Percentiles rank a stretch among this genome's conserved stretches.
phyloP scores from a whole-genome alignment of 2,888 invertebrate genomes.

The Drosophila pegasa region DNA sequence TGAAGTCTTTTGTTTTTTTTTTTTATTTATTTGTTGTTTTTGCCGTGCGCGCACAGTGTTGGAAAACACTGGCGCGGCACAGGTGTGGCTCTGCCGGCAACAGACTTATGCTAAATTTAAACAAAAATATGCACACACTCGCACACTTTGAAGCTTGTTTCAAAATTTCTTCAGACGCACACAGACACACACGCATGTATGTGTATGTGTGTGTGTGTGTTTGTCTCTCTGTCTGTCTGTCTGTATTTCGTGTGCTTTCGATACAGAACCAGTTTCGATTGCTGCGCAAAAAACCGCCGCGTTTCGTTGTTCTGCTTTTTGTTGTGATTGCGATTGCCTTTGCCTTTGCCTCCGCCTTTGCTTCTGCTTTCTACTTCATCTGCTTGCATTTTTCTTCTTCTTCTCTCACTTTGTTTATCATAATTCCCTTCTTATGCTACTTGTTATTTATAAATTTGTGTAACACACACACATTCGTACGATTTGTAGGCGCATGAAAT shows the following conservation, averaged over 20 bases:
- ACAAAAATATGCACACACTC: conserved; percentile 9
- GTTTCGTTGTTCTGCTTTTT: background rate
- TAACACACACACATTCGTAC: conserved; percentile 7
- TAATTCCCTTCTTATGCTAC: conserved; percentile 4
- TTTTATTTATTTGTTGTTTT: background rate
- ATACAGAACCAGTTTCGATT: conserved; percentile 47
- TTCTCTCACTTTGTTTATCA: background rate
- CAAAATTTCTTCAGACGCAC: conserved; percentile 27
- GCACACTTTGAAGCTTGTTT: conserved; percentile 23
- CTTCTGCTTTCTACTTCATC: conserved; percentile 23
- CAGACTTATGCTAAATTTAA: conserved; percentile 31
- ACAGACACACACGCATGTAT: background rate
- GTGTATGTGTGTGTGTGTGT: background rate
- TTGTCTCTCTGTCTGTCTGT: background rate
- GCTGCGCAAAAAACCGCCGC: conserved; percentile 43
- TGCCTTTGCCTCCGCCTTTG: too few relatives aligned
- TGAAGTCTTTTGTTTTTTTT: conserved; percentile 59
- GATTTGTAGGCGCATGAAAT: conserved; percentile 10
- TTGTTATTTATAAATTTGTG: conserved; percentile 8
- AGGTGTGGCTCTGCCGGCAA: conserved; percentile 51
- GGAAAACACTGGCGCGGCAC: conserved; percentile 35
- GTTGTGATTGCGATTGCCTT: conserved; percentile 26
- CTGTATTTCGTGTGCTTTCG: conserved; percentile 22
- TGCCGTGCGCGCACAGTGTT: conserved; percentile 27
- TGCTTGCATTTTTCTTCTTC: conserved; percentile 8